These are phyloP conservation scores for Bostrychus sinensis DNA, from an alignment of 2,113 vertebrate genomes.

Conservation along the genomic window DNA sequence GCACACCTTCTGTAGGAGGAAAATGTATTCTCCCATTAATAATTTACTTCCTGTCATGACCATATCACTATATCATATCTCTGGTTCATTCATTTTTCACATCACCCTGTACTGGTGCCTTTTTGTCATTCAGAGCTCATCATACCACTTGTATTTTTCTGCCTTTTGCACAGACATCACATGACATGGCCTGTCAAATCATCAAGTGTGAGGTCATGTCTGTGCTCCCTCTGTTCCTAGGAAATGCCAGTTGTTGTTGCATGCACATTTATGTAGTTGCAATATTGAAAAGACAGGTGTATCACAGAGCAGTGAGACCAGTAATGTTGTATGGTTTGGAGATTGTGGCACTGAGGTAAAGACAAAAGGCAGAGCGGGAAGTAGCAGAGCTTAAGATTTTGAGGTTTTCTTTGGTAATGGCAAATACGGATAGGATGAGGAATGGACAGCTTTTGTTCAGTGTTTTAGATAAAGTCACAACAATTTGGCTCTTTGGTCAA, in stretches of 20 bases:
- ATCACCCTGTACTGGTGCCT: conserved; percentile 34
- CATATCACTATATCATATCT: no score
- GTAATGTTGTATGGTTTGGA: no score
- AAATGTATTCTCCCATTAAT: conserved; percentile 58
- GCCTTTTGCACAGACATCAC: conserved; percentile 9
- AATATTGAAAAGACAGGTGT: neutral
- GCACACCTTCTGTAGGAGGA: conserved; percentile 26
- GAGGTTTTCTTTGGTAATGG: no score
- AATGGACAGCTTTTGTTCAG: no score
- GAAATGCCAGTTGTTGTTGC: neutral
- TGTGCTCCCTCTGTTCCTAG: neutral
- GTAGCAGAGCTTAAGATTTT: no score
- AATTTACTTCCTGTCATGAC: conserved; percentile 60
- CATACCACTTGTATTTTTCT: conserved; percentile 20
- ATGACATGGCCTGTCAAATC: conserved; percentile 12
- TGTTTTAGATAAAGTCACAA: no score
- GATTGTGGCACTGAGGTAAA: no score
- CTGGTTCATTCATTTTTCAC: conserved; percentile 61
- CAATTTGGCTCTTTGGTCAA: no score
- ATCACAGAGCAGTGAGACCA: no score
- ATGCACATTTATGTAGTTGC: neutral
- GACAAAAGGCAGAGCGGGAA: no score
- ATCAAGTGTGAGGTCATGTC: neutral
- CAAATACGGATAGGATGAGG: no score
- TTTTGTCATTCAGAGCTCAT: conserved; percentile 43